Evolutionary conservation across 2,888 invertebrate species (phyloP).

Genomic region (Yponomeuta evonymella): DNA sequence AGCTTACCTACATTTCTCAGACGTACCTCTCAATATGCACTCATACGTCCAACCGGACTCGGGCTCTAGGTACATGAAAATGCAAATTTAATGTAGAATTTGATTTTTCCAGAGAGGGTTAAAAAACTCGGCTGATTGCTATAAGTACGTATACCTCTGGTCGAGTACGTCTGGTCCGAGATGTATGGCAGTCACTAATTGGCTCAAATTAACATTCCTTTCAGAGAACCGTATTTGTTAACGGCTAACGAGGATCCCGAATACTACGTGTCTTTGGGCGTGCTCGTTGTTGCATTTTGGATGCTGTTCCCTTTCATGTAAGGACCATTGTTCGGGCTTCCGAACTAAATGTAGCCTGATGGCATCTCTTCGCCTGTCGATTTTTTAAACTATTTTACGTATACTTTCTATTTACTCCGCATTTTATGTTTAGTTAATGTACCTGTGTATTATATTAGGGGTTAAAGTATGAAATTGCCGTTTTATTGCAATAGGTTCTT

Average conservation of each 20-base stretch:
- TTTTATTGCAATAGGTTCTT: too few relatives aligned
- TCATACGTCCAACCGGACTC: too few relatives aligned
- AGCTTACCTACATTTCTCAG: too few relatives aligned
- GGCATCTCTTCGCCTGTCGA: too few relatives aligned
- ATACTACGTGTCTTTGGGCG: slow-evolving; percentile 46
- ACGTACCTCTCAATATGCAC: too few relatives aligned
- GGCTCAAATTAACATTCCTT: slow-evolving; percentile 25
- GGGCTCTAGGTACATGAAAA: background rate
- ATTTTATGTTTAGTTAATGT: too few relatives aligned
- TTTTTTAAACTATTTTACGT: too few relatives aligned
- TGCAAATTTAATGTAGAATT: background rate
- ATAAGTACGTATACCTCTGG: background rate
- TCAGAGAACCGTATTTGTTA: slow-evolving; percentile 51
- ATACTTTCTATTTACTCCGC: too few relatives aligned
- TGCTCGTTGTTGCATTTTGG: slow-evolving; percentile 54
- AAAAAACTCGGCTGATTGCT: background rate
- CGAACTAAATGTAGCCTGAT: too few relatives aligned
- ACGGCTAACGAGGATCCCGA: slow-evolving; percentile 47
- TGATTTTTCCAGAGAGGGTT: background rate
- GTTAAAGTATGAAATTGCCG: too few relatives aligned
- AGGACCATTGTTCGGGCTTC: slow-evolving; percentile 26
- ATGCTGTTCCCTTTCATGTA: slow-evolving; percentile 55
- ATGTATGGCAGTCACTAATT: background rate
- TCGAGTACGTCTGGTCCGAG: background rate
- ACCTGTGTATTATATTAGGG: too few relatives aligned